Evolutionary conservation across 2,888 invertebrate genomes (phyloP).

Genomic region (Tethea ocularis): DNA sequence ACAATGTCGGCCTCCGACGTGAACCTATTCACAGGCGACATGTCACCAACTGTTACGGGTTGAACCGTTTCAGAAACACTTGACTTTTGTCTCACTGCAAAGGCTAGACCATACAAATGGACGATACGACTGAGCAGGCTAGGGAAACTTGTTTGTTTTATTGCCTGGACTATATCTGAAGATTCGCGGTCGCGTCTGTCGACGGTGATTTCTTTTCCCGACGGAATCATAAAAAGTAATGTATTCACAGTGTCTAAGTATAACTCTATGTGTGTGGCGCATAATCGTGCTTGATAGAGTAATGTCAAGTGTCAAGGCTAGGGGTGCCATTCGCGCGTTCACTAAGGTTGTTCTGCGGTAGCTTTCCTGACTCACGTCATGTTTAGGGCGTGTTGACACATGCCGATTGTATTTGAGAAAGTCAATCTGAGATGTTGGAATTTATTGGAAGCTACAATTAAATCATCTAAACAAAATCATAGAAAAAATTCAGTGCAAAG

Average conservation of each 20-base stretch:
- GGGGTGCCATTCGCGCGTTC: conserved; percentile 36
- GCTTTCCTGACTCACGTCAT: conserved; percentile 22
- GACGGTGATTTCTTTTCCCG: neutral
- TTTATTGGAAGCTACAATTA: neutral
- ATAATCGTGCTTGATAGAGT: conserved; percentile 42
- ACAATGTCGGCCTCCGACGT: neutral
- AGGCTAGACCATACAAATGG: neutral
- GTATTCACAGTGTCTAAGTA: conserved; percentile 16
- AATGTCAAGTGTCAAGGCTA: conserved; percentile 60
- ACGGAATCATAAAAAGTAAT: neutral
- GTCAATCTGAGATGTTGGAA: neutral
- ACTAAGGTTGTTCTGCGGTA: conserved; percentile 10
- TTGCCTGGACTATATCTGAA: neutral
- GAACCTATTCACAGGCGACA: conserved; percentile 2
- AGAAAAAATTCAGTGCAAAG: no score
- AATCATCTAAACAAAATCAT: no score
- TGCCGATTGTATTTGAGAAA: neutral
- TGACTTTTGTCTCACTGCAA: neutral
- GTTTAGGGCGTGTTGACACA: conserved; percentile 14
- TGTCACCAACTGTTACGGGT: conserved; percentile 4
- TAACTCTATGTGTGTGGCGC: conserved; percentile 18
- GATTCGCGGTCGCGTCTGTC: neutral
- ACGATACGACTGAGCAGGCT: neutral
- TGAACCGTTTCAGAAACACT: neutral
- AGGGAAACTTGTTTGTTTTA: neutral